Percentiles rank a stretch among this genome's conserved stretches.
Evolutionary conservation across 2,113 vertebrate species (phyloP).

Genomic region (Petroica traversi): DNA sequence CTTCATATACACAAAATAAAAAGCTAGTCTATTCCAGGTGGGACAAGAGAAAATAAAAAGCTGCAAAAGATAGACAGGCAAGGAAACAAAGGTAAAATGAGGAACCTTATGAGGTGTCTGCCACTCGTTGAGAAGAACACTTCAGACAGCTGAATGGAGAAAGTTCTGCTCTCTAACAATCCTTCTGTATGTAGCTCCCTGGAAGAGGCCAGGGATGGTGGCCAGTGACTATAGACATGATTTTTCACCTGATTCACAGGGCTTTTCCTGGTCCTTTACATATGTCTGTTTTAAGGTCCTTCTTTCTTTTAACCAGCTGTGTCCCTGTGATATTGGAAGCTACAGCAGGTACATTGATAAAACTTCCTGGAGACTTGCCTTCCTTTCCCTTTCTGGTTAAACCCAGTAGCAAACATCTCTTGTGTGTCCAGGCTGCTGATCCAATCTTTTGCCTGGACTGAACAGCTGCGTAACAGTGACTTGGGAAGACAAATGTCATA

Average conservation of each 20-base stretch:
- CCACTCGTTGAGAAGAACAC: background rate
- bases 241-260: background rate
- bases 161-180: background rate
- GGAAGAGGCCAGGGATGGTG: background rate
- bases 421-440: background rate
- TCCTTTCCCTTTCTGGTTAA: background rate
- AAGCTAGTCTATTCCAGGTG: background rate
- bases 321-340: background rate
- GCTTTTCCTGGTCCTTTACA: fast-evolving
- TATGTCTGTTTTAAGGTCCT: background rate
- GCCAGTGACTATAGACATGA: background rate
- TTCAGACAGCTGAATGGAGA: background rate
- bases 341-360: background rate
- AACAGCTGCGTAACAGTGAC: background rate
- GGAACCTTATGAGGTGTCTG: background rate
- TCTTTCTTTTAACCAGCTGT: background rate
- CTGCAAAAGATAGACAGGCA: background rate
- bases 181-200: background rate
- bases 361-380: background rate
- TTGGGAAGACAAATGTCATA: background rate
- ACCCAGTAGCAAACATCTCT: background rate
- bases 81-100: background rate
- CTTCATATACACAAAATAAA: background rate
- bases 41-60: background rate
- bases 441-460: background rate